Evolutionary conservation across 2,797 vertebrate genomes (phyloP), one percentile per base, ranked within the genome.

Genomic region (Gorsachius magnificus): DNA sequence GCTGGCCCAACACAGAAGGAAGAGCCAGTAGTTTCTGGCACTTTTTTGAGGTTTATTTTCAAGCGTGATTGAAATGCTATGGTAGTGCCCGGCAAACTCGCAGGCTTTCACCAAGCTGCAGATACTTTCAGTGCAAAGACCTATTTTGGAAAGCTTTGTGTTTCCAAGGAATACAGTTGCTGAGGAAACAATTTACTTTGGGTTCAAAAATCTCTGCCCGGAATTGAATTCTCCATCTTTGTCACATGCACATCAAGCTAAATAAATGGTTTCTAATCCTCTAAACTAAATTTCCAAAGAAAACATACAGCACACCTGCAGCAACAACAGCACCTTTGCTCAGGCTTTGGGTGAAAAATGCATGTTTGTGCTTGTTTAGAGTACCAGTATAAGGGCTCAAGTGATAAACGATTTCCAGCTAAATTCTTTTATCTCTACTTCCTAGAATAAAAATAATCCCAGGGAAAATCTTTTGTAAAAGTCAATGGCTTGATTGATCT

Each of bases 51-150:
- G 38, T 78, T 92, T 90, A 21, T 88, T 90, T 89, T 64, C 19
- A 16, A 90, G 56, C 17, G 70, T 7, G 3, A 95, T 93, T 96
- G 83, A 97, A 95, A 96, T 93, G 96, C 93, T 87, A 20, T 54
- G n/a, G 83, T 70, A 70, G 88, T 64, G 68, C 88, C 86, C 56
- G 28, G 83, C 64, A 64, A 80, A 56, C 94, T 76, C 9, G 4
- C 68, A 12, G 71, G 36, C 88, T 93, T 81, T 93, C 81, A 87
- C 9, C 11, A 36, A 77, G 66, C 58, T 70, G 26, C 3, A 25
- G 46, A 2, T 75, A 70, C 17, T 90, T 82, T 56, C 84, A 53
- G 50, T 5, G 20, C 29, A 16, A 91, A 89, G 74, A 80, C 70
- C 81, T 78, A 4, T 77, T 91, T 86, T 90, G 92, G 41, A 87